Percentiles rank a stretch among this genome's conserved stretches.
phyloP scores from a whole-genome alignment of 23 tunicate genomes.

The Aplidium turbinatum region DNA sequence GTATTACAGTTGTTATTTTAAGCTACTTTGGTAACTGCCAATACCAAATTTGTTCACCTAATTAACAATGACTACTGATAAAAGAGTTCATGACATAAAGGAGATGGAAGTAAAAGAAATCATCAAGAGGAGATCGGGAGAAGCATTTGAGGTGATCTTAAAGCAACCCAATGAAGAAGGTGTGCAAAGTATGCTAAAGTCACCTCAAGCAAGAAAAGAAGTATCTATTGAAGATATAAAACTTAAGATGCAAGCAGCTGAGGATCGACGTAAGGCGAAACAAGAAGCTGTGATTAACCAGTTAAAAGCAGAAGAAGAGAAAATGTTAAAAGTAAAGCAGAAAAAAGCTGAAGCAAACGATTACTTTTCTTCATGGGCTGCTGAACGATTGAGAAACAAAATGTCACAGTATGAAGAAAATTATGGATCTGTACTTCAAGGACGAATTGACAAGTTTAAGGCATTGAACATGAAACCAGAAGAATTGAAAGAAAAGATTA shows the following conservation, averaged over 20 bases:
- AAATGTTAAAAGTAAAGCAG: constrained; percentile 55
- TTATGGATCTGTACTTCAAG: constrained; percentile 30
- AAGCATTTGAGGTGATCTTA: constrained; percentile 63
- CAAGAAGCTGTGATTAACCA: constrained; percentile 61
- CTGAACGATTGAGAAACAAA: constrained; percentile 44
- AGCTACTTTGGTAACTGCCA: too few relatives aligned
- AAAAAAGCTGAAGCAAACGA: constrained; percentile 70
- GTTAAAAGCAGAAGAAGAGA: constrained; percentile 62
- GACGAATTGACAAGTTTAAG: constrained; percentile 38
- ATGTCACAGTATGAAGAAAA: constrained; percentile 65
- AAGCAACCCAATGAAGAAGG: constrained; percentile 46
- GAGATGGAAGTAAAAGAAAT: constrained; percentile 69
- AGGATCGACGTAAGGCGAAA: constrained; percentile 61
- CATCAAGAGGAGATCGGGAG: constrained; percentile 58
- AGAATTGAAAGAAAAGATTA: constrained; percentile 45
- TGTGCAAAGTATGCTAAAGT: constrained; percentile 42
- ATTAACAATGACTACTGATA: too few relatives aligned
- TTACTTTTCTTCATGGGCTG: constrained; percentile 41
- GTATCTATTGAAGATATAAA: constrained; percentile 61
- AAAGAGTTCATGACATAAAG: too few relatives aligned
- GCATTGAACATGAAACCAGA: constrained; percentile 64
- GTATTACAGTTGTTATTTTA: too few relatives aligned
- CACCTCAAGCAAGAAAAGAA: constrained; percentile 45
- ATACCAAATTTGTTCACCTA: too few relatives aligned
- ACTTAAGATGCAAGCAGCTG: constrained; percentile 51